phyloP scores from a whole-genome alignment of 2,797 vertebrate species.

The Gallinago solitaria region DNA sequence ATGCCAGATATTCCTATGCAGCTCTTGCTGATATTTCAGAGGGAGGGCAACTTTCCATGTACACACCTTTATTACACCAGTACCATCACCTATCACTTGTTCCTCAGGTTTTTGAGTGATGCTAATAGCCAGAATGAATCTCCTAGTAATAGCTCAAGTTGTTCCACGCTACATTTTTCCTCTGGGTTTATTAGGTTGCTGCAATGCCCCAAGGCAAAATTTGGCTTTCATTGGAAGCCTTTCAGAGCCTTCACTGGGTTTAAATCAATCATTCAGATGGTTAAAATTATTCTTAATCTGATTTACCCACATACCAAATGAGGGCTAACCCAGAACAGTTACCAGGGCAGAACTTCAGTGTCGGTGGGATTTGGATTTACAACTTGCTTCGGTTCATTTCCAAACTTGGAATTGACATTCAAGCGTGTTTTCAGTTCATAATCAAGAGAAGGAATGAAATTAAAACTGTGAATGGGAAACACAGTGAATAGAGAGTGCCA shows the following conservation, averaged over 20 bases:
- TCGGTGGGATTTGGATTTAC: neutral
- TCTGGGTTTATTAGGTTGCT: neutral
- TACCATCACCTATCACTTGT: neutral
- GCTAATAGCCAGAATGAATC: neutral
- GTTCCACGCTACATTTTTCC: neutral
- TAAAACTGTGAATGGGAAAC: neutral
- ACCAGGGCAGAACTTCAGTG: neutral
- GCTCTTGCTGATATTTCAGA: neutral
- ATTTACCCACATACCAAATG: neutral
- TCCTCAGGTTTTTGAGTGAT: neutral
- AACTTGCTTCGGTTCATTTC: neutral
- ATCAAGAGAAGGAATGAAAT: neutral
- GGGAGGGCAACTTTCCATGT: accelerated
- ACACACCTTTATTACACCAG: neutral
- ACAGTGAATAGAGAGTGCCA: neutral
- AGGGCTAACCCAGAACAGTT: neutral
- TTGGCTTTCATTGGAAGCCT: neutral
- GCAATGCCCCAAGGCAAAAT: neutral
- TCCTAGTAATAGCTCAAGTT: neutral
- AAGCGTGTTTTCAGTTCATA: accelerated
- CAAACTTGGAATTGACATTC: neutral
- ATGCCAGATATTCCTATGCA: neutral
- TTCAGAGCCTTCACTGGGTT: neutral
- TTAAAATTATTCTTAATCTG: neutral
- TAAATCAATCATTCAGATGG: neutral